Conservation (phyloP, 1,140 invertebrate species). For the Fragariocoptes setiger region DNA sequence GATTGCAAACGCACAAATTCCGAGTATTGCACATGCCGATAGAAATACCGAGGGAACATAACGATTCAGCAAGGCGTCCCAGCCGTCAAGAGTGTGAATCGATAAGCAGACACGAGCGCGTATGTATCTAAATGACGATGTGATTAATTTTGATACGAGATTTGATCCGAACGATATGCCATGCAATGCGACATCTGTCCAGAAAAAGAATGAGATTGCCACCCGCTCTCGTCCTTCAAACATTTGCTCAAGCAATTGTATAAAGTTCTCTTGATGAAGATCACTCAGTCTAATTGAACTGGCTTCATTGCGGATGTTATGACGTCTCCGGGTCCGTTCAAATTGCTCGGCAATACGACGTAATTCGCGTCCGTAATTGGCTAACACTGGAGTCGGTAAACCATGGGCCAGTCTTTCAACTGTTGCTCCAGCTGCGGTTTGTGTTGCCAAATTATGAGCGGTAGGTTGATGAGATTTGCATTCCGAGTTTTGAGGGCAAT, state of each 20-base stretch:
- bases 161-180: constrained; percentile 7
- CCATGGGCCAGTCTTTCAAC: too few relatives aligned
- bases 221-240: constrained; percentile 14
- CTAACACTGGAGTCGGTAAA: background rate
- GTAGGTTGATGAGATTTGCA: too few relatives aligned
- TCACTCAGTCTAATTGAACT: constrained; percentile 11
- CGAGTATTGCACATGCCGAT: background rate
- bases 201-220: constrained; percentile 18
- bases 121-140: constrained; percentile 16
- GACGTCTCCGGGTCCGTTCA: constrained; percentile 13
- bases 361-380: constrained; percentile 13
- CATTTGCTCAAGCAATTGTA: constrained; percentile 5
- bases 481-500: too few relatives aligned
- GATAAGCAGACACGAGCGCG: constrained; percentile 14
- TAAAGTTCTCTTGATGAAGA: constrained; percentile 6
- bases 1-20: constrained; percentile 1
- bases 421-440: too few relatives aligned
- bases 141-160: constrained; percentile 13
- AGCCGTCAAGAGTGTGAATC: constrained; percentile 15
- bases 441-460: too few relatives aligned
- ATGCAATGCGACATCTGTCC: constrained; percentile 17
- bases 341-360: constrained; percentile 16
- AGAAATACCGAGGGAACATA: background rate
- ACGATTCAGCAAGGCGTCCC: constrained; percentile 6
- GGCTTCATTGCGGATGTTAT: constrained; percentile 13